Conservation (phyloP, 2,888 invertebrate species). For the Tetrapedia diversipes region DNA sequence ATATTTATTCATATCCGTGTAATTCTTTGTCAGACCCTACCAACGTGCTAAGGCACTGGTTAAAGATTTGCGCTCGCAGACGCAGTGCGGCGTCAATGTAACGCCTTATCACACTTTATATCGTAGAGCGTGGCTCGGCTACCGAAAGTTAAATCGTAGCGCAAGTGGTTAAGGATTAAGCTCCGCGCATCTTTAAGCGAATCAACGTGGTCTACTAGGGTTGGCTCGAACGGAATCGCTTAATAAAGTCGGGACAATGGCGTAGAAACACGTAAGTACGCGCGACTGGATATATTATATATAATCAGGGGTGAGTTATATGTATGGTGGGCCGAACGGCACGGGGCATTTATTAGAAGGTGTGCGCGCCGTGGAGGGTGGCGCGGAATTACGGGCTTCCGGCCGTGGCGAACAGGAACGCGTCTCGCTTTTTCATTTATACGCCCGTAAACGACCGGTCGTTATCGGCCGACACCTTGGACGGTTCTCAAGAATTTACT, state of each 20-base stretch:
- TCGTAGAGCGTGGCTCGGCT: too few species aligned
- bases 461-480: conserved; percentile 71
- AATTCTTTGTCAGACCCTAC: too few species aligned
- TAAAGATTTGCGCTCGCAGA: too few species aligned
- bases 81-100: too few species aligned
- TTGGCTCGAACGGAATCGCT: conserved; percentile 18
- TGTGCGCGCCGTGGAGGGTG: conserved; percentile 64
- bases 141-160: too few species aligned
- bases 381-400: conserved; percentile 69
- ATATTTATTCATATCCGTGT: too few species aligned
- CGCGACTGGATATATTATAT: conserved; percentile 47
- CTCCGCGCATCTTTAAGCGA: too few species aligned
- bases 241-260: conserved; percentile 38
- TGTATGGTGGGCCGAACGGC: conserved; percentile 60
- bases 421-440: conserved; percentile 72
- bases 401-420: conserved; percentile 54
- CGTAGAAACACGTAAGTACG: conserved; percentile 35
- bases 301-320: conserved; percentile 69
- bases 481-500: conserved; percentile 71
- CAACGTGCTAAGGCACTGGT: too few species aligned
- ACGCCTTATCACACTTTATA: too few species aligned
- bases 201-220: conserved; percentile 1
- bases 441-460: conserved; percentile 70
- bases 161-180: too few species aligned
- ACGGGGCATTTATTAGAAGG: conserved; percentile 73